Conservation (phyloP, 2,113 vertebrate genomes). For the Onychostruthus taczanowskii region DNA sequence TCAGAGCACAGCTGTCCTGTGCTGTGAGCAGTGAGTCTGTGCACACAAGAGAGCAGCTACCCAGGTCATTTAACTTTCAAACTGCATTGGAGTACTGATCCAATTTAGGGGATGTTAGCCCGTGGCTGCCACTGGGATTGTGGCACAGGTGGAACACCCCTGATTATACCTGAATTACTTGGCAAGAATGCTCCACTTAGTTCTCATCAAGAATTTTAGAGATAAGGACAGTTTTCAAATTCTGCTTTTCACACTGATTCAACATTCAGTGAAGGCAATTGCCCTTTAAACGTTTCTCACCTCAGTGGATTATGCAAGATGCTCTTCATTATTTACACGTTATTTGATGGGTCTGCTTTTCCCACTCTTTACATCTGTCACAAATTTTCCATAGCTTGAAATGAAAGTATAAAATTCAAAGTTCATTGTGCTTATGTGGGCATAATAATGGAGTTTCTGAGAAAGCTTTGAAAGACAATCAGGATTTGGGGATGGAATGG, state of each 20-base stretch:
- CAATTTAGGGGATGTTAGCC: not conserved
- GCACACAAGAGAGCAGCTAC: not conserved
- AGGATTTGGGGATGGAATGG: not conserved
- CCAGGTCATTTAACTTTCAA: not conserved
- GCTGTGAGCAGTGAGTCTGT: not conserved
- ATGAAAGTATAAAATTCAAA: not conserved
- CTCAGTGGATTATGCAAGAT: not conserved
- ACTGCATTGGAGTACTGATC: not conserved
- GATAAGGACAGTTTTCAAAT: not conserved
- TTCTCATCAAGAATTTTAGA: not conserved
- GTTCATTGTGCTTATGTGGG: not conserved
- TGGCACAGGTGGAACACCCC: not conserved
- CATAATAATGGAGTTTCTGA: not conserved
- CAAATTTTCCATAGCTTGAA: not conserved
- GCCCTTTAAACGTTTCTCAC: not conserved
- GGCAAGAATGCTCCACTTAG: not conserved
- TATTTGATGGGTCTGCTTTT: not conserved
- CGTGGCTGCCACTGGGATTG: rapidly evolving
- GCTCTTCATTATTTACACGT: not conserved
- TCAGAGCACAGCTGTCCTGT: not conserved
- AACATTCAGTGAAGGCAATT: not conserved
- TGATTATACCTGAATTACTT: not conserved
- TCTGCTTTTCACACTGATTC: not conserved
- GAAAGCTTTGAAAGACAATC: not conserved
- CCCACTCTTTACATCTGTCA: not conserved